Percentiles rank a stretch among this genome's conserved stretches.
These are phyloP conservation scores for Ceryle rudis DNA, from an alignment of 2,797 vertebrate genomes.

Conservation along the genomic window DNA sequence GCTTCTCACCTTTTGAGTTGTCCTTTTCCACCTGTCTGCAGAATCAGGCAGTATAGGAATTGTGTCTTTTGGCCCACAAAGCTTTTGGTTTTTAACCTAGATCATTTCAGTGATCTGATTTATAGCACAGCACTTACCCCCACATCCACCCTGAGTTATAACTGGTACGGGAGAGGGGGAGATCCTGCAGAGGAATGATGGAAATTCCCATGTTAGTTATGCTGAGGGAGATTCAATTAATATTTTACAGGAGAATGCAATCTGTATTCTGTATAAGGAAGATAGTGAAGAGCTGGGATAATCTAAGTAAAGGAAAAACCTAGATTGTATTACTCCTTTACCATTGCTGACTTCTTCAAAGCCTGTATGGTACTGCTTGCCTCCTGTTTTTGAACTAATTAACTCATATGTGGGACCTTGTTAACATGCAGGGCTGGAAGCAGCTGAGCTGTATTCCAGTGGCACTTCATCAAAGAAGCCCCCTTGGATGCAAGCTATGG, in stretches of 20 bases:
- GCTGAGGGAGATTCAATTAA: not conserved
- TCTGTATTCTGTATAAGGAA: not conserved
- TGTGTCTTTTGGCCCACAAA: not conserved
- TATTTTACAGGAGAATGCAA: not conserved
- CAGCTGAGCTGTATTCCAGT: not conserved
- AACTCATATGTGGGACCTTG: not conserved
- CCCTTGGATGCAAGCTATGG: not conserved
- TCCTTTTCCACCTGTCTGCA: not conserved
- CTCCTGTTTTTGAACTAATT: not conserved
- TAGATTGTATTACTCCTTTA: not conserved
- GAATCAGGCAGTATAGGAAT: not conserved
- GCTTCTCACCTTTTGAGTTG: not conserved
- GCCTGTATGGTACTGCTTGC: not conserved
- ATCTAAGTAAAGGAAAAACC: not conserved
- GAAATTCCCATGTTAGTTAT: not conserved
- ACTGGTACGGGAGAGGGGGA: not conserved
- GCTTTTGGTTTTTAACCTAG: not conserved
- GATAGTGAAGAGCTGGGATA: not conserved
- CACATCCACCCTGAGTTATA: accelerated
- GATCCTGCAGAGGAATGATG: not conserved
- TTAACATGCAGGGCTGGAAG: not conserved
- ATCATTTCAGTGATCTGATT: not conserved
- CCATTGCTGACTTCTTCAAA: not conserved
- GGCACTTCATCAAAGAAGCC: not conserved
- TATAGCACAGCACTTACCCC: not conserved